Conservation (phyloP, 2,888 invertebrate species). For the Fissipunctia ypsillon region DNA sequence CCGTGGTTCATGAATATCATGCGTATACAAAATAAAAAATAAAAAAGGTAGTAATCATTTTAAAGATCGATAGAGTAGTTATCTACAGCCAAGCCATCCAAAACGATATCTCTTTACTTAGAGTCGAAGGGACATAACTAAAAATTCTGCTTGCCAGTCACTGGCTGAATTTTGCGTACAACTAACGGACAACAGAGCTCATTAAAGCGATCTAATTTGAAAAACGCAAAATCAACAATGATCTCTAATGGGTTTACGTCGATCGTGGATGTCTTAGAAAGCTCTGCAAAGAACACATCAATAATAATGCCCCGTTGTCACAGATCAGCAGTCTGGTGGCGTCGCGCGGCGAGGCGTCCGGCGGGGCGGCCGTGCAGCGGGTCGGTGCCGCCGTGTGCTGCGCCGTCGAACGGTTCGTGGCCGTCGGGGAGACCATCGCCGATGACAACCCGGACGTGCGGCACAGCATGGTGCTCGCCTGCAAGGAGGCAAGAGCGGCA, state of each 20-base stretch:
- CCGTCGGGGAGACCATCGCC: conserved; percentile 99
- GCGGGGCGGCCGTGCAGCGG: conserved; percentile 93
- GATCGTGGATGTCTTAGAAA: not conserved
- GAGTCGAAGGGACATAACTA: not conserved
- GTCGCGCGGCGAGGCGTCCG: conserved; percentile 92
- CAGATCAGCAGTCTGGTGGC: conserved; percentile 97
- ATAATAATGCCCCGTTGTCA: conserved; percentile 1
- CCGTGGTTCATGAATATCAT: conserved; percentile 3
- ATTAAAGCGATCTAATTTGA: not conserved
- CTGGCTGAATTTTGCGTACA: not conserved
- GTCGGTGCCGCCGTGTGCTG: conserved; percentile 99
- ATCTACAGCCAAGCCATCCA: not conserved
- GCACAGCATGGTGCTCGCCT: conserved; percentile 99
- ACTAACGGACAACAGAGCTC: not conserved
- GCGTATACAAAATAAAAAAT: too few species aligned
- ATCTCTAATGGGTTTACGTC: not conserved
- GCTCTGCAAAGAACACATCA: not conserved
- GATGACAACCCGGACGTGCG: conserved; percentile 99
- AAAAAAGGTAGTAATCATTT: not conserved
- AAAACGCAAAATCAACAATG: not conserved
- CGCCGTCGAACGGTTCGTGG: conserved; percentile 99
- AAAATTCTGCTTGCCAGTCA: not conserved
- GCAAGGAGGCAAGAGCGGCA: conserved; percentile 98
- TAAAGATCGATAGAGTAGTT: not conserved
- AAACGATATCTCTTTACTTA: not conserved